These are phyloP conservation scores for Venusia cambrica DNA, from an alignment of 2,888 invertebrate species.

Conservation along the genomic window DNA sequence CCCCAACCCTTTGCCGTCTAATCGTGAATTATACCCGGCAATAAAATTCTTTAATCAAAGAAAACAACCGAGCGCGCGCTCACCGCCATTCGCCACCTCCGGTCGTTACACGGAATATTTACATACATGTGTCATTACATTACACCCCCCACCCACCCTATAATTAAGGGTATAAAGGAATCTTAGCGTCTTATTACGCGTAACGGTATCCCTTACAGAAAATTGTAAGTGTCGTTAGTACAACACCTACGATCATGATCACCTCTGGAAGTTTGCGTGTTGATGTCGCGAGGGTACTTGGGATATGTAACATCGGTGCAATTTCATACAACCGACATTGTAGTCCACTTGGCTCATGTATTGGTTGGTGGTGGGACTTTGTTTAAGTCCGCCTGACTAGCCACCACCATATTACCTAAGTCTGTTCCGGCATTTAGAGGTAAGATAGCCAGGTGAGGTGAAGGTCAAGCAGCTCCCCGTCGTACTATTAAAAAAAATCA, in stretches of 20 bases:
- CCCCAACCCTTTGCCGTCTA: conserved; percentile 75
- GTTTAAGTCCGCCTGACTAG: too few relatives aligned
- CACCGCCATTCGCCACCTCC: conserved; percentile 75
- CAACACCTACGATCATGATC: conserved; percentile 62
- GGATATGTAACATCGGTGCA: too few relatives aligned
- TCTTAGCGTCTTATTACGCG: conserved; percentile 81
- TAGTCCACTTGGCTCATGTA: too few relatives aligned
- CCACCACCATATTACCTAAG: too few relatives aligned
- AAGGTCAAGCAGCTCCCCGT: too few relatives aligned
- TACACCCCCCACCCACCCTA: conserved; percentile 38
- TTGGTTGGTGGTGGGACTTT: too few relatives aligned
- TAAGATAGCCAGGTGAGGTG: too few relatives aligned
- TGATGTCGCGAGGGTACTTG: conserved; percentile 59
- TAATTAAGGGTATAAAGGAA: conserved; percentile 81
- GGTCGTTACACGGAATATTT: conserved; percentile 76
- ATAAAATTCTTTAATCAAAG: conserved; percentile 82
- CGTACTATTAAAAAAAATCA: too few relatives aligned
- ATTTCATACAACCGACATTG: too few relatives aligned
- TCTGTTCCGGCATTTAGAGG: too few relatives aligned
- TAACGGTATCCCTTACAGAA: conserved; percentile 79
- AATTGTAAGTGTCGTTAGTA: conserved; percentile 76
- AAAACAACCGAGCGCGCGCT: conserved; percentile 77
- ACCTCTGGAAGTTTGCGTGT: conserved; percentile 49
- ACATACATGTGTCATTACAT: conserved; percentile 80
- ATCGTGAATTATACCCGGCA: conserved; percentile 79